Evolutionary conservation across 1,140 invertebrate species (phyloP).

Genomic region (Neuroterus valhalla): DNA sequence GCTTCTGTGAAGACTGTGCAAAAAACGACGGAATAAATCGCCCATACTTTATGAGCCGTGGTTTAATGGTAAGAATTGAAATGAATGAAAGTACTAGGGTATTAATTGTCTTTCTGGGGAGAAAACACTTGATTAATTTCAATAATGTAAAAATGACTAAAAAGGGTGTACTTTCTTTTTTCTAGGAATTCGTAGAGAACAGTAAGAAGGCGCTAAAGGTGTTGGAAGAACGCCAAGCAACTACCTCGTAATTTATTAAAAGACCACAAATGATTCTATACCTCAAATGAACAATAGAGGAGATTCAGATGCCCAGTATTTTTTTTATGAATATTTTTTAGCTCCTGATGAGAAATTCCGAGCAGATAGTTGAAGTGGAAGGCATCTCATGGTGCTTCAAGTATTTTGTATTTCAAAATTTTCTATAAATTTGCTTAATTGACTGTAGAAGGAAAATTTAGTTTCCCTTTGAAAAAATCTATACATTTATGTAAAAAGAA

Average conservation of each 20-base stretch:
- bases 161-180: conserved; percentile 32
- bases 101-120: no score
- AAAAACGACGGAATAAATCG: conserved; percentile 83
- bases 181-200: conserved; percentile 80
- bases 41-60: conserved; percentile 86
- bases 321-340: neutral
- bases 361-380: no score
- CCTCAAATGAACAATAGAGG: neutral
- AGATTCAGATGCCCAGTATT: conserved; percentile 11
- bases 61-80: conserved; percentile 77
- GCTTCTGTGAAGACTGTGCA: conserved; percentile 88
- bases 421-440: no score
- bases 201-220: conserved; percentile 77
- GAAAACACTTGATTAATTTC: no score
- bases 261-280: conserved; percentile 20
- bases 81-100: conserved; percentile 43
- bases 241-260: conserved; percentile 30
- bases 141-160: neutral
- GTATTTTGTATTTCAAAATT: no score
- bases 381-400: no score
- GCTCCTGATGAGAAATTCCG: no score
- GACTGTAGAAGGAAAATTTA: no score
- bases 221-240: conserved; percentile 45
- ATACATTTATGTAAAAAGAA: neutral
- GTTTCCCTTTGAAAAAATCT: neutral